These are phyloP conservation scores for Bradypodion ventrale DNA, from an alignment of 2,797 vertebrate species.

Conservation along the genomic window DNA sequence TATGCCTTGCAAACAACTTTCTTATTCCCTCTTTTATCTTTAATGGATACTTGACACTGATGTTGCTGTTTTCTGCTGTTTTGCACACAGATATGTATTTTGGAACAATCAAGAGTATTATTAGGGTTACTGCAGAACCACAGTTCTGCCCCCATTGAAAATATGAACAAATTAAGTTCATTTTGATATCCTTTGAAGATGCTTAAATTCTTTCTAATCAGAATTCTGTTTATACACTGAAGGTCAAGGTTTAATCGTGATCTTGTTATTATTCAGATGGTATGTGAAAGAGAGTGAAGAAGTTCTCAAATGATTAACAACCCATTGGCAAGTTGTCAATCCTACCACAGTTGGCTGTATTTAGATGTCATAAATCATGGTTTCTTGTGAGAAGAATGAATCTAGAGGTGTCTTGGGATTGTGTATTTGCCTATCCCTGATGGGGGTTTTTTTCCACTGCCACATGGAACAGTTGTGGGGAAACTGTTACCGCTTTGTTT, in stretches of 20 bases:
- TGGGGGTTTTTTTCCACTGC: background rate
- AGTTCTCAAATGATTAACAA: background rate
- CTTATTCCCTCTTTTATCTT: background rate
- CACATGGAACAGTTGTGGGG: too few relatives aligned
- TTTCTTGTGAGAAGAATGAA: background rate
- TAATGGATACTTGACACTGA: slow-evolving; percentile 8
- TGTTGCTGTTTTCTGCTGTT: background rate
- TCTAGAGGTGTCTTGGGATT: background rate
- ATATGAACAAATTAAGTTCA: background rate
- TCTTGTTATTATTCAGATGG: slow-evolving; percentile 5
- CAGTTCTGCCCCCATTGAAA: background rate
- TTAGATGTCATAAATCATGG: background rate
- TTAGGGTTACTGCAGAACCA: background rate
- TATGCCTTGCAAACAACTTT: background rate
- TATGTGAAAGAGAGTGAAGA: background rate
- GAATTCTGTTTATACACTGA: background rate
- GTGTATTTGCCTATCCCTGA: too few relatives aligned
- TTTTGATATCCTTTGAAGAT: background rate
- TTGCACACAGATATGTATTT: background rate
- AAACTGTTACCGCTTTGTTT: too few relatives aligned
- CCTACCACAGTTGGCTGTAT: background rate
- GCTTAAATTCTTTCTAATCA: background rate
- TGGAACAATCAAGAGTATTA: background rate
- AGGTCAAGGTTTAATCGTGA: background rate
- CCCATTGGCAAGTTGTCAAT: background rate